phyloP scores from a whole-genome alignment of 2,113 vertebrate species.

The Silurus glanis region DNA sequence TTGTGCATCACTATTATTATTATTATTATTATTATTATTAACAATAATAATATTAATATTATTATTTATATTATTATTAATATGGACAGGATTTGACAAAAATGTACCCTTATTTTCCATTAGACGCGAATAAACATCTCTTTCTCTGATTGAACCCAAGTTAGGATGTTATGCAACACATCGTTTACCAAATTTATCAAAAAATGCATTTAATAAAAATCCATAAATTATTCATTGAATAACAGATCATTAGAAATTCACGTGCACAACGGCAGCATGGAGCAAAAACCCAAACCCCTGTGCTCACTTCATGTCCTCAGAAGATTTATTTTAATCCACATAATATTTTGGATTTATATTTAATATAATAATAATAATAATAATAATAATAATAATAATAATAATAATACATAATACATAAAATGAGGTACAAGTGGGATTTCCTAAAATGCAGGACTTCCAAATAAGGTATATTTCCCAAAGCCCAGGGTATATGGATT shows the following conservation, averaged over 20 bases:
- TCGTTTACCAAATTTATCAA: not conserved
- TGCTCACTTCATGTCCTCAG: not conserved
- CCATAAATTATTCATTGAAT: not conserved
- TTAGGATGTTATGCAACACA: not conserved
- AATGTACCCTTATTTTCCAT: not conserved
- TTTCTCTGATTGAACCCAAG: not conserved
- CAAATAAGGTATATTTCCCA: not conserved
- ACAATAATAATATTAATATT: not conserved
- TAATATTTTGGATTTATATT: too few relatives aligned
- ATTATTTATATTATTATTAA: not conserved
- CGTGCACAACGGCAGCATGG: not conserved
- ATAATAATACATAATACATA: not conserved
- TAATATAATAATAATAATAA: not conserved
- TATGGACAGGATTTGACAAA: not conserved
- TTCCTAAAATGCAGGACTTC: not conserved
- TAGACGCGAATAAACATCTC: not conserved
- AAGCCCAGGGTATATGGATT: not conserved
- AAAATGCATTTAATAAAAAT: not conserved
- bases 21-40: not conserved
- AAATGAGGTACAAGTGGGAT: not conserved
- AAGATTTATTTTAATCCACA: conserved; percentile 1
- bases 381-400: not conserved
- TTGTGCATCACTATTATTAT: not conserved
- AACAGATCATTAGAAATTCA: not conserved
- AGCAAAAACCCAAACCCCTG: not conserved